phyloP scores from a whole-genome alignment of 2,797 vertebrate species.

The Protosalanx chinensis region DNA sequence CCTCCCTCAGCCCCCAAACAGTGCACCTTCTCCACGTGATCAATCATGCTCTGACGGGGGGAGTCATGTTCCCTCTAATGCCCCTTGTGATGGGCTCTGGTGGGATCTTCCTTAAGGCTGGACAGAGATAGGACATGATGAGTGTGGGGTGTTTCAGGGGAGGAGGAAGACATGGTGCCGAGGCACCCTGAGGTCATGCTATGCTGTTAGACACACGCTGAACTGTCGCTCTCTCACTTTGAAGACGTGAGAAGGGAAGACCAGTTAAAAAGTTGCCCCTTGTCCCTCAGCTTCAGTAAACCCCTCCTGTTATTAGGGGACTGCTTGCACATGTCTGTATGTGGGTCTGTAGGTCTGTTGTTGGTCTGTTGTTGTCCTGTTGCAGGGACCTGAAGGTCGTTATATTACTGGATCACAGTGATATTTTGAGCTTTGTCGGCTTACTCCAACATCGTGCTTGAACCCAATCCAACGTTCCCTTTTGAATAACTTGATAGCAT shows the following conservation, averaged over 20 bases:
- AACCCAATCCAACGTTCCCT: slow-evolving; percentile 47
- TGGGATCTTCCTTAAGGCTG: too few relatives aligned
- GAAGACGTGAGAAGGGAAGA: too few relatives aligned
- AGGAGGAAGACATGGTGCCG: too few relatives aligned
- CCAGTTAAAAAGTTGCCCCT: too few relatives aligned
- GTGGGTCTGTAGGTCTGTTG: neutral
- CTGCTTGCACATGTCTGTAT: neutral
- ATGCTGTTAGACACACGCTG: too few relatives aligned
- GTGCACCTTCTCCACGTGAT: slow-evolving; percentile 25
- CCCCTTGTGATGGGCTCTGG: neutral
- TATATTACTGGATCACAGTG: slow-evolving; percentile 25
- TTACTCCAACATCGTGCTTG: slow-evolving; percentile 38
- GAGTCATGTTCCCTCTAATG: slow-evolving; percentile 24
- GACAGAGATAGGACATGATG: neutral
- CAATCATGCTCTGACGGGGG: slow-evolving; percentile 9
- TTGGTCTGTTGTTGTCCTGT: neutral
- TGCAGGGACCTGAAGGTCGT: slow-evolving; percentile 19
- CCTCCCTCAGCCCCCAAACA: too few relatives aligned
- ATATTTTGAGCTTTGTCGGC: slow-evolving; percentile 35
- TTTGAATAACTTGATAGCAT: slow-evolving; percentile 25
- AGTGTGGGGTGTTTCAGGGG: too few relatives aligned
- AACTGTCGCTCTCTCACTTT: too few relatives aligned
- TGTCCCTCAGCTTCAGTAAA: too few relatives aligned
- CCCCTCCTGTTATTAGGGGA: too few relatives aligned
- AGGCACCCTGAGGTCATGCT: too few relatives aligned